phyloP scores from a whole-genome alignment of 2,797 vertebrate species.

The Coluber constrictor region DNA sequence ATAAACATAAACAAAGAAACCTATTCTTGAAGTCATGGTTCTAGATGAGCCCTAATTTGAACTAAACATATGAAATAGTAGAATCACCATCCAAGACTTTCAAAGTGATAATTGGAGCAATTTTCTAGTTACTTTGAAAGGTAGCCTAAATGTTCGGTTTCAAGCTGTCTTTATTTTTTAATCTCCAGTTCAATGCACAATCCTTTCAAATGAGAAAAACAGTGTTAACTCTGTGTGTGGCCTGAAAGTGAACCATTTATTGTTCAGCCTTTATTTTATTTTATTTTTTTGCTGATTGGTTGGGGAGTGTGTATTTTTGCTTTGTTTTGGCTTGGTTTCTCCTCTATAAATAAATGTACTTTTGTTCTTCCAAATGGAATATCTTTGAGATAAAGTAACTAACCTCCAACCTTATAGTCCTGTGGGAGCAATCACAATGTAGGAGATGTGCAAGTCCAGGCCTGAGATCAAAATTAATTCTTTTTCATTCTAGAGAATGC shows the following conservation, averaged over 20 bases:
- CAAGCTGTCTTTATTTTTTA: not conserved
- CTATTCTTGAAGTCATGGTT: not conserved
- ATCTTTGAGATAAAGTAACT: constrained; percentile 40
- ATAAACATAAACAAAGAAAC: not conserved
- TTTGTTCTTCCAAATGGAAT: constrained; percentile 43
- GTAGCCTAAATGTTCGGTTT: not conserved
- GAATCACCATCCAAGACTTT: not conserved
- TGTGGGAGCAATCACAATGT: constrained; percentile 21
- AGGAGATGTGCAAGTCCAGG: constrained; percentile 48
- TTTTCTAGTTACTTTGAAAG: not conserved
- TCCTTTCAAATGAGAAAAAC: constrained; percentile 20
- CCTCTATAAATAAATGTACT: constrained; percentile 39
- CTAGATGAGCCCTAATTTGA: not conserved
- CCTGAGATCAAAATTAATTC: constrained; percentile 47
- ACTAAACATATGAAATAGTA: not conserved
- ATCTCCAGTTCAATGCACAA: not conserved
- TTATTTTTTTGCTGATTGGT: constrained; percentile 24
- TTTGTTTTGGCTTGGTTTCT: constrained; percentile 50
- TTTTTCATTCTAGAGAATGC: not conserved
- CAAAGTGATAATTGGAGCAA: not conserved
- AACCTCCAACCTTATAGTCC: constrained; percentile 15
- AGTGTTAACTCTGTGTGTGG: constrained; percentile 13
- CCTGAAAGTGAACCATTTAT: constrained; percentile 37
- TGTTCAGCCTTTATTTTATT: not conserved
- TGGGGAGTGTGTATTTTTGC: constrained; percentile 26